Base-by-base conservation (phyloP, 2,113 vertebrate genomes). In the Tragelaphus scriptus region DNA sequence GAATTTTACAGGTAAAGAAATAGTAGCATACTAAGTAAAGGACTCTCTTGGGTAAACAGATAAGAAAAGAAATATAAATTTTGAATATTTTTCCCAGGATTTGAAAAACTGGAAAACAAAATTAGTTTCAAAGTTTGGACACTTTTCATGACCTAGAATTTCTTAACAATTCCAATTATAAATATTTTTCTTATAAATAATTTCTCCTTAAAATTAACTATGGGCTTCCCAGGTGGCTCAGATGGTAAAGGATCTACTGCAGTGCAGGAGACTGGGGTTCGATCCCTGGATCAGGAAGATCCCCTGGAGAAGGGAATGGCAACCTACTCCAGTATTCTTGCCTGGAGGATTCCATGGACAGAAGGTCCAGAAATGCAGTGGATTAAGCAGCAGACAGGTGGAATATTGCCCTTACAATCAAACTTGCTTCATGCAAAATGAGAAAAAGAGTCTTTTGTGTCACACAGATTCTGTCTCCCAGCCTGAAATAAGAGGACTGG, bases 31-130 rank as follows among this genome's bases (percentile, higher is more conserved):
- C 77, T 63, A 81, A 91, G 77, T 59, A 85, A 94, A 61, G 14
- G 49, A 56, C 47, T 96, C 53, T 95, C 32, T 89, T 77, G n/a
- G 26, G 8, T 71, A 40, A 85, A 49, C 1, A 75, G 79, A n/a
- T 63, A 91, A 81, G 44, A 65, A 63, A 95, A 87, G 9, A 19
- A 3, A 26, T 13, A 47, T 13, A 44, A 49, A 88, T 85, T 75
- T 28, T 92, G 44, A 84, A 12, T 86, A 44, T 71, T 61, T 51
- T 63, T 4, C 3, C 16, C 8, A 82, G 13, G 40, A 53, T 85
- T 96, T 85, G 25, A 61, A 97, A 96, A 90, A 56, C 75, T 90
- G 4, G 59, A 61, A 95, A 80, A 94, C 10, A 85, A 97, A 95
- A 11, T 2, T 25, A 65, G 9, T 90, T 92, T 90, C 56, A 92